Evolutionary conservation across 2,888 invertebrate species (phyloP).

Genomic region (Callosobruchus maculatus): DNA sequence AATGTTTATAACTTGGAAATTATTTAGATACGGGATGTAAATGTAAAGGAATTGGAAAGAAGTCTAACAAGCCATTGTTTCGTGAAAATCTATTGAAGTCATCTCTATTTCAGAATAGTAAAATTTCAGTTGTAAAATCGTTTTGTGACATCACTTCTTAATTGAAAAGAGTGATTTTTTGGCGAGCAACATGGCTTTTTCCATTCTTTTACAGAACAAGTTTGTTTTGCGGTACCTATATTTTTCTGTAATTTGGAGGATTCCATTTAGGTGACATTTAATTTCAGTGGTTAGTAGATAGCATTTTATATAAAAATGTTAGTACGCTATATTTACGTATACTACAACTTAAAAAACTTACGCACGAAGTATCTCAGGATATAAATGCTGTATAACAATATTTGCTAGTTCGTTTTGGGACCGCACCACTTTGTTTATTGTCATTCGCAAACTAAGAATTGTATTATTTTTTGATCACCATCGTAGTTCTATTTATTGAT

Average conservation of each 20-base stretch:
- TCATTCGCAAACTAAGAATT: neutral
- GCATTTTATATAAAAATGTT: conserved; percentile 24
- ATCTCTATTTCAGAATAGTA: too few relatives aligned
- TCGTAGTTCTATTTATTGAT: neutral
- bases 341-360: conserved; percentile 37
- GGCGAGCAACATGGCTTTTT: too few relatives aligned
- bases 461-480: neutral
- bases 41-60: neutral
- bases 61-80: neutral
- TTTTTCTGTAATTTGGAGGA: conserved; percentile 10
- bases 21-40: neutral
- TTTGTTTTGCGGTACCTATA: conserved; percentile 17
- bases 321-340: conserved; percentile 32
- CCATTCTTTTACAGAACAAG: neutral
- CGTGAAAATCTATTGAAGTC: neutral
- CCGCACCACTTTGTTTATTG: neutral
- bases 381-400: neutral
- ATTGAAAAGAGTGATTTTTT: too few relatives aligned
- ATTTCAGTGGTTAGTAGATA: conserved; percentile 22
- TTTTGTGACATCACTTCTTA: too few relatives aligned
- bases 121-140: too few relatives aligned
- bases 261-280: conserved; percentile 1
- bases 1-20: neutral
- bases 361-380: conserved; percentile 3
- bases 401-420: neutral